phyloP scores from a whole-genome alignment of 1,140 invertebrate genomes.

The Leptinotarsa undecemlineata region DNA sequence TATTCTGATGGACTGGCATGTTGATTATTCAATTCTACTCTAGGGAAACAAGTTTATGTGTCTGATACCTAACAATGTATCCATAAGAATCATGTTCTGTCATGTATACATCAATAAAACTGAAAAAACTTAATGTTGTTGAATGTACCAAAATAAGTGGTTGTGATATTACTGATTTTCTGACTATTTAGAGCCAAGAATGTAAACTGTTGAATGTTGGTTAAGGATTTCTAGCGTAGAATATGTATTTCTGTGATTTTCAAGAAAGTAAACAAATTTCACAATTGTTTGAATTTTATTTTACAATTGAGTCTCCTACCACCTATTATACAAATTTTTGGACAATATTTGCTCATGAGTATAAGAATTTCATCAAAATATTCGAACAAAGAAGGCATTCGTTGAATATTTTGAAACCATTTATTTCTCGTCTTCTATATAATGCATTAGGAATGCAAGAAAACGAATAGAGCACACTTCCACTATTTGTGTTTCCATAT shows the following conservation, averaged over 20 bases:
- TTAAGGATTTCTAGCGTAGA: conserved; percentile 14
- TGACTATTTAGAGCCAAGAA: conserved; percentile 14
- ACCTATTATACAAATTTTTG: conserved; percentile 2
- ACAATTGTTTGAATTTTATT: conserved; percentile 9
- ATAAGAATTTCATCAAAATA: conserved; percentile 15
- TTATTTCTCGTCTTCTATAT: too few relatives aligned
- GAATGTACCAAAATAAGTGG: conserved; percentile 11
- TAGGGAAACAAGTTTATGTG: too few relatives aligned
- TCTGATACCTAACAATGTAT: too few relatives aligned
- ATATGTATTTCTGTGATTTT: conserved; percentile 25
- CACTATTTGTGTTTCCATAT: too few relatives aligned
- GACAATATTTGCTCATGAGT: background rate
- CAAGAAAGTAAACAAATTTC: conserved; percentile 21
- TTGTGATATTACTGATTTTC: conserved; percentile 21
- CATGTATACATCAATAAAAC: too few relatives aligned
- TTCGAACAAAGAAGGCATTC: conserved; percentile 24
- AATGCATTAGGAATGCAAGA: too few relatives aligned
- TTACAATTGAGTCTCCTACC: background rate
- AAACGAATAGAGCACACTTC: too few relatives aligned
- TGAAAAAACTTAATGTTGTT: background rate
- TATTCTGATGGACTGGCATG: too few relatives aligned
- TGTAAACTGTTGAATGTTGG: conserved; percentile 26
- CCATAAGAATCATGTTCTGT: too few relatives aligned
- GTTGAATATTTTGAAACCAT: conserved; percentile 16
- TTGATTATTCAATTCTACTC: too few relatives aligned